A percentile compares a stretch with the other conserved stretches of the same genome.
phyloP scores from a whole-genome alignment of 1,140 invertebrate species.

The Plectrocnemia conspersa region DNA sequence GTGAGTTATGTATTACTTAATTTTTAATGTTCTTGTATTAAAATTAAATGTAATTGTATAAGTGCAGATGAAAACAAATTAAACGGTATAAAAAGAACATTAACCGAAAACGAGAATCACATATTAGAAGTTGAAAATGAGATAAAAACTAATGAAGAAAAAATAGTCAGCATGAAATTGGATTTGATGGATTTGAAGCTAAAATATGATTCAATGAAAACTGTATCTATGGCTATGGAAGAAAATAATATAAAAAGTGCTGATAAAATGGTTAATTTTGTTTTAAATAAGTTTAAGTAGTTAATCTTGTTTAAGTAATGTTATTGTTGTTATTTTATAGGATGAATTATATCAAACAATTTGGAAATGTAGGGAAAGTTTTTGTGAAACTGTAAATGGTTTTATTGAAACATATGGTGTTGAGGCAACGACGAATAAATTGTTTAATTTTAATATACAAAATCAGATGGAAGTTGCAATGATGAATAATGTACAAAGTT shows the following conservation, averaged over 20 bases:
- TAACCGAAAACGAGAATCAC: background rate
- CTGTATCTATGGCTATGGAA: background rate
- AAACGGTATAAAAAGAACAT: background rate
- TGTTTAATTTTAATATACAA: constrained; percentile 9
- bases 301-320: constrained; percentile 6
- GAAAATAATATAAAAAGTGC: constrained; percentile 4
- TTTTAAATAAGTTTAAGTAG: constrained; percentile 15
- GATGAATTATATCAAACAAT: constrained; percentile 6
- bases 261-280: constrained; percentile 7
- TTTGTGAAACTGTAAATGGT: constrained; percentile 15
- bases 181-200: background rate
- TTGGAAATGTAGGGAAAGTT: constrained; percentile 9
- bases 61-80: background rate
- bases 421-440: constrained; percentile 17
- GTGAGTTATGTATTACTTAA: background rate
- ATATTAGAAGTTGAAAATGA: background rate
- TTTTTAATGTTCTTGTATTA: no score
- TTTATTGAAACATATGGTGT: constrained; percentile 27
- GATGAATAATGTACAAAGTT: no score
- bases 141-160: background rate
- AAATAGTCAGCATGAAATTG: background rate
- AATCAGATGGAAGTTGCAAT: constrained; percentile 23
- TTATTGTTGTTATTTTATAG: constrained; percentile 13
- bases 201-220: background rate
- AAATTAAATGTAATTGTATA: no score